These are phyloP conservation scores for Nyctalus aviator DNA, from an alignment of 2,797 vertebrate genomes.

Conservation along the genomic window DNA sequence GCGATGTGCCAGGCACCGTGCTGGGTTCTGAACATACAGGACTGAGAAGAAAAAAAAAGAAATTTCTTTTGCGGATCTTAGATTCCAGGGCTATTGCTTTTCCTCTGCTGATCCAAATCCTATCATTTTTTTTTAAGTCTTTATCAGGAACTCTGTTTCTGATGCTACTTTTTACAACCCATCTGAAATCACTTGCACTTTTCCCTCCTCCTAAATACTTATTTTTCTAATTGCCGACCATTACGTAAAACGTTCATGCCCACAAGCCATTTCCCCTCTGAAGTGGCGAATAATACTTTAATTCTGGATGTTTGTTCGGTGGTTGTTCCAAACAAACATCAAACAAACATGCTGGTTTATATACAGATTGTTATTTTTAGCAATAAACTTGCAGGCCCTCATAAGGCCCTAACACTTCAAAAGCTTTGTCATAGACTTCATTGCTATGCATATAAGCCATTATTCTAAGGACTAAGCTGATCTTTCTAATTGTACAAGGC, in stretches of 20 bases:
- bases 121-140: neutral
- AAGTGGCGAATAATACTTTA: neutral
- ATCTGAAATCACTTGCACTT: neutral
- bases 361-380: neutral
- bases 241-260: neutral
- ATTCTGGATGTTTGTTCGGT: too few species aligned
- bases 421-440: neutral
- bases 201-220: constrained; percentile 10
- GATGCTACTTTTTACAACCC: neutral
- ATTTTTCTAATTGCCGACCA: neutral
- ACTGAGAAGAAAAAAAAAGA: neutral
- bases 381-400: neutral
- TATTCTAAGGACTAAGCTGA: neutral
- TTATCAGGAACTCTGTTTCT: neutral
- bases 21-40: neutral
- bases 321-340: neutral
- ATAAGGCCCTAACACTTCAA: neutral
- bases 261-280: neutral
- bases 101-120: neutral
- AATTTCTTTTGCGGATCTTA: neutral
- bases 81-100: neutral
- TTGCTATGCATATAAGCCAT: neutral
- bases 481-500: neutral
- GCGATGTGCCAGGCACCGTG: neutral
- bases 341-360: neutral